These are phyloP conservation scores for Campoplex nolae DNA, from an alignment of 2,888 invertebrate genomes.

Conservation along the genomic window DNA sequence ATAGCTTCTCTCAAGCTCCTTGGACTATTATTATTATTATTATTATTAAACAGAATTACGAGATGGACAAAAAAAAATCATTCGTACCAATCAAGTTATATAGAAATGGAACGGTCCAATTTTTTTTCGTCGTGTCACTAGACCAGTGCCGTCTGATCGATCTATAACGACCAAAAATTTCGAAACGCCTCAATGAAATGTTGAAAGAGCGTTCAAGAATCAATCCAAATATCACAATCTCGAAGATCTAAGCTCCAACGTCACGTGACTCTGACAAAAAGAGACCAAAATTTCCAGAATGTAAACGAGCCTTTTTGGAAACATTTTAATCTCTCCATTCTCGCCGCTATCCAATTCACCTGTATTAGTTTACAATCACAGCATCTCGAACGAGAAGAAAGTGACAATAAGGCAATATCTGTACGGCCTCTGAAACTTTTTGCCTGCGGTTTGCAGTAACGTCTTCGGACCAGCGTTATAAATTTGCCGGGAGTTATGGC, in stretches of 20 bases:
- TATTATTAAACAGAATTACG: background rate
- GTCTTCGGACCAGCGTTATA: conserved; percentile 67
- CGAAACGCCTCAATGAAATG: background rate
- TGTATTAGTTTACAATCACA: conserved; percentile 28
- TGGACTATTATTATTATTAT: background rate
- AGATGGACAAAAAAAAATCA: background rate
- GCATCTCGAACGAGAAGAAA: conserved; percentile 49
- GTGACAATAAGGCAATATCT: conserved; percentile 56
- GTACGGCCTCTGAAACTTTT: conserved; percentile 27
- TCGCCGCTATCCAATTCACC: background rate
- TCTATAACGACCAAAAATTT: background rate
- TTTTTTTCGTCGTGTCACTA: background rate
- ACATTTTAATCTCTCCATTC: background rate
- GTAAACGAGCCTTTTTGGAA: background rate
- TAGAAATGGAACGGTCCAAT: background rate
- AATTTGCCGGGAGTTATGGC: conserved; percentile 77
- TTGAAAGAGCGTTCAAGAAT: background rate
- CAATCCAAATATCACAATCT: background rate
- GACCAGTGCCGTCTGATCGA: background rate
- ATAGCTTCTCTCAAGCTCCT: background rate
- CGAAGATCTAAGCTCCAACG: background rate
- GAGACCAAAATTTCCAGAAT: background rate
- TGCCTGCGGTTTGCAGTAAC: conserved; percentile 20
- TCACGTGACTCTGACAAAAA: background rate
- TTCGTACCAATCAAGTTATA: background rate